Percentiles rank a stretch among this genome's conserved stretches.
These are phyloP conservation scores for Peromyscus aztecus DNA, from an alignment of 2,797 vertebrate genomes.

Conservation along the genomic window DNA sequence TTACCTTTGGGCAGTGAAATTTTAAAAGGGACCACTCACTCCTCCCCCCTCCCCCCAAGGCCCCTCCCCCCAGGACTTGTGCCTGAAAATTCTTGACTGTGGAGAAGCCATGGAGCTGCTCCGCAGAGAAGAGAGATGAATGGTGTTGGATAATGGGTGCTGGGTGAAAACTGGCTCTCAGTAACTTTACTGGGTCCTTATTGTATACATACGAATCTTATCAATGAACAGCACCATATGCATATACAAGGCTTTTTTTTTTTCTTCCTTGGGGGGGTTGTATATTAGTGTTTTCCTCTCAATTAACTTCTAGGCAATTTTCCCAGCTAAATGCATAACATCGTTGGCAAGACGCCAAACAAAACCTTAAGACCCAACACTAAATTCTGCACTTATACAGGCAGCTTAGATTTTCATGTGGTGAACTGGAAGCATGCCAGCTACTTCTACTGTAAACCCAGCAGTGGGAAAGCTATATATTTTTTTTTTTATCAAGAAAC, in stretches of 20 bases:
- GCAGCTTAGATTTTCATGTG: slow-evolving; percentile 90
- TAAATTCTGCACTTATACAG: slow-evolving; percentile 90
- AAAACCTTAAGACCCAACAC: slow-evolving; percentile 91
- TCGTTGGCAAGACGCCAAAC: slow-evolving; percentile 90
- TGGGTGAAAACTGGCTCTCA: slow-evolving; percentile 64
- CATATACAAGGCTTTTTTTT: slow-evolving; percentile 81
- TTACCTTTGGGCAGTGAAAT: background rate
- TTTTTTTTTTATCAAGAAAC: slow-evolving; percentile 88
- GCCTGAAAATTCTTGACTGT: background rate
- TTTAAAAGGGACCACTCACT: background rate
- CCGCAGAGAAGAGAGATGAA: background rate
- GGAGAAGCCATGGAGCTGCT: background rate
- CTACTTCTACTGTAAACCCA: slow-evolving; percentile 88
- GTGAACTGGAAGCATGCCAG: slow-evolving; percentile 90
- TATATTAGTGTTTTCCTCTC: slow-evolving; percentile 93
- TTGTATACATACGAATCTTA: slow-evolving; percentile 85
- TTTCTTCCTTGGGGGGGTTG: slow-evolving; percentile 84
- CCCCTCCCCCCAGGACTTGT: background rate
- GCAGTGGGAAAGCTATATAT: slow-evolving; percentile 87
- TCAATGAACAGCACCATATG: slow-evolving; percentile 88
- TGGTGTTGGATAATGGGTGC: slow-evolving; percentile 24
- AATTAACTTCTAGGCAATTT: slow-evolving; percentile 93
- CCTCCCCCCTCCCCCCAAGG: background rate
- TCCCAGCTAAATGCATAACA: slow-evolving; percentile 93
- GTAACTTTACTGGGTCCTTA: slow-evolving; percentile 76